phyloP scores from a whole-genome alignment of 2,888 invertebrate genomes.

The Phyllotreta cruciferae region DNA sequence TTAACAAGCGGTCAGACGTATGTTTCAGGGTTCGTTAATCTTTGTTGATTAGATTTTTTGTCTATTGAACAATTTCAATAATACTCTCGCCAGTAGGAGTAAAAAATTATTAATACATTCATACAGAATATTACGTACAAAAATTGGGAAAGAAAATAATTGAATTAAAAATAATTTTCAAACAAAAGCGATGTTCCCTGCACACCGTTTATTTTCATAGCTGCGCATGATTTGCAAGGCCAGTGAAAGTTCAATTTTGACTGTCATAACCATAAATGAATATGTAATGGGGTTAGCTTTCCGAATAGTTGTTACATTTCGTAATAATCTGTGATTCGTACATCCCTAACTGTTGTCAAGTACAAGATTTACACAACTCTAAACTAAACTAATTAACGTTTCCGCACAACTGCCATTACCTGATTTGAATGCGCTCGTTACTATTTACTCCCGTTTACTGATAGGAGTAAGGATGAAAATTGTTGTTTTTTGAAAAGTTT shows the following conservation, averaged over 20 bases:
- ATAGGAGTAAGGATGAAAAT: no score
- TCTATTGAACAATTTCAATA: no score
- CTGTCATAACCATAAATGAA: conserved; percentile 27
- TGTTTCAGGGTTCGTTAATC: not conserved
- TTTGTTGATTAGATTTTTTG: no score
- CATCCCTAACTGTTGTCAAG: conserved; percentile 22
- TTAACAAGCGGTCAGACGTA: conserved; percentile 2
- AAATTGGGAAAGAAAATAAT: no score
- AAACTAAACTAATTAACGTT: conserved; percentile 23
- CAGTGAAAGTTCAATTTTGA: conserved; percentile 8
- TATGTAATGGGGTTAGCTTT: conserved; percentile 26
- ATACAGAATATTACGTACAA: no score
- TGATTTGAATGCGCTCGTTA: not conserved
- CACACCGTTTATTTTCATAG: no score
- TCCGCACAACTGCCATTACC: conserved; percentile 22
- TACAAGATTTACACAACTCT: conserved; percentile 25
- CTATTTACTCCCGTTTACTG: no score
- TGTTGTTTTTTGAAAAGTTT: no score
- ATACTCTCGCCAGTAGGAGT: no score
- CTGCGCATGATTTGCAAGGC: not conserved
- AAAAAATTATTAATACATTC: no score
- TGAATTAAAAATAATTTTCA: no score
- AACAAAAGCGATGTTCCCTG: no score
- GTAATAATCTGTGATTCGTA: conserved; percentile 15
- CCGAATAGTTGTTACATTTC: conserved; percentile 22